phyloP scores from a whole-genome alignment of 2,888 invertebrate species.

The Troides oblongomaculatus region DNA sequence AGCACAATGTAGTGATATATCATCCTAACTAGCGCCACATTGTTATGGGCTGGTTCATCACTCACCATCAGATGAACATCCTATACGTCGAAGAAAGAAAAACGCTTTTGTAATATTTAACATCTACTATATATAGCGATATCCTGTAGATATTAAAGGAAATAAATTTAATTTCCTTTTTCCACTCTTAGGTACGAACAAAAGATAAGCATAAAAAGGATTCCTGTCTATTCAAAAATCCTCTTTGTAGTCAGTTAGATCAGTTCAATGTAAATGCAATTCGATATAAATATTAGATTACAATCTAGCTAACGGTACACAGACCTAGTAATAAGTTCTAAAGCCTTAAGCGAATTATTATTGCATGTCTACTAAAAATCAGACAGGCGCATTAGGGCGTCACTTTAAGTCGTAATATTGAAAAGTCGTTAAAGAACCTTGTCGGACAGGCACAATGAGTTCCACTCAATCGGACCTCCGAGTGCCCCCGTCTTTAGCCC shows the following conservation, averaged over 20 bases:
- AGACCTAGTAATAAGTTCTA: conserved; percentile 14
- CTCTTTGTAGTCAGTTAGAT: not conserved
- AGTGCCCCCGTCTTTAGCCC: conserved; percentile 7
- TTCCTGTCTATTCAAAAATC: not conserved
- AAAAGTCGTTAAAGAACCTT: conserved; percentile 25
- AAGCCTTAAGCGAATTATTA: conserved; percentile 20
- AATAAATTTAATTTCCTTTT: no score
- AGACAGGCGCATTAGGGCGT: conserved; percentile 24
- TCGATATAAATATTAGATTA: conserved; percentile 5
- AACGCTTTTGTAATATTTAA: no score
- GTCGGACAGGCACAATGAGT: conserved; percentile 25
- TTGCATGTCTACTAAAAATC: conserved; percentile 25
- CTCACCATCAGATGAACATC: no score
- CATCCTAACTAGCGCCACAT: no score
- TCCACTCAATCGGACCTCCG: conserved; percentile 22
- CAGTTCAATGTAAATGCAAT: not conserved
- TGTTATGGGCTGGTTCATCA: no score
- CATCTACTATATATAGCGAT: no score
- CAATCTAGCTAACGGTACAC: conserved; percentile 7
- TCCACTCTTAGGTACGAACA: no score
- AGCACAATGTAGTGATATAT: no score
- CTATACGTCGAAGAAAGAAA: no score
- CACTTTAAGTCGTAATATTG: conserved; percentile 23
- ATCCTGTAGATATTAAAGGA: no score
- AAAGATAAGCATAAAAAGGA: not conserved